Conservation (phyloP, 2,888 invertebrate genomes). For the Villa cingulata region DNA sequence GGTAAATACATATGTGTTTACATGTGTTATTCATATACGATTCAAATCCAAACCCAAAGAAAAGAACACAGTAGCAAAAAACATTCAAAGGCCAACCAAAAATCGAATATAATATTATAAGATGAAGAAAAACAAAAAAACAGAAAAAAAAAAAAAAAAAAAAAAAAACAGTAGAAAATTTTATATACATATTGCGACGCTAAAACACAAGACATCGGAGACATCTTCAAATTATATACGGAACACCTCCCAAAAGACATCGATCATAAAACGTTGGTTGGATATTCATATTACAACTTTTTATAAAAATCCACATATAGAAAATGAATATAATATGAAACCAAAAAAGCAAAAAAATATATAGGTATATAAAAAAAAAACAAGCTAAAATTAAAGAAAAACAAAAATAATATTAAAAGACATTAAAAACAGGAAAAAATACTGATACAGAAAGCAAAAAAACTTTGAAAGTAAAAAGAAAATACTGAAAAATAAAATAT, state of each 20-base stretch:
- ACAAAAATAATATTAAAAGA: not conserved
- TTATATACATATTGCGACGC: not conserved
- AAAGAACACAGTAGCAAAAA: constrained; percentile 9
- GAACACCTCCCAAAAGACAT: constrained; percentile 16
- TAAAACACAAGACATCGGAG: constrained; percentile 5
- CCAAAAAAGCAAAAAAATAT: no score
- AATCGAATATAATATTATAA: constrained; percentile 2
- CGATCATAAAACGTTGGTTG: constrained; percentile 12
- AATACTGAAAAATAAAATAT: not conserved
- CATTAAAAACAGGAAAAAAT: not conserved
- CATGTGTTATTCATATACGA: no score
- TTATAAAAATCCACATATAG: not conserved
- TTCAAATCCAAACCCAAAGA: not conserved
- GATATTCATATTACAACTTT: not conserved
- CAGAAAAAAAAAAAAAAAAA: not conserved
- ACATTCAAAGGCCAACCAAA: constrained; percentile 11
- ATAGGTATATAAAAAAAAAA: no score
- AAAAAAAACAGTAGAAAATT: not conserved
- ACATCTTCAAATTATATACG: constrained; percentile 15
- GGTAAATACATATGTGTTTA: no score
- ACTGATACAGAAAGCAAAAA: not conserved
- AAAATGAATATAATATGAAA: no score
- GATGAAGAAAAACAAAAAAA: not conserved
- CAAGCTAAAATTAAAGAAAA: constrained; percentile 3
- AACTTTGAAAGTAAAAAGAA: not conserved